Evolutionary conservation across 2,113 vertebrate species (phyloP), one percentile per base, ranked within the genome.

Genomic region (Zonotrichia leucophrys): DNA sequence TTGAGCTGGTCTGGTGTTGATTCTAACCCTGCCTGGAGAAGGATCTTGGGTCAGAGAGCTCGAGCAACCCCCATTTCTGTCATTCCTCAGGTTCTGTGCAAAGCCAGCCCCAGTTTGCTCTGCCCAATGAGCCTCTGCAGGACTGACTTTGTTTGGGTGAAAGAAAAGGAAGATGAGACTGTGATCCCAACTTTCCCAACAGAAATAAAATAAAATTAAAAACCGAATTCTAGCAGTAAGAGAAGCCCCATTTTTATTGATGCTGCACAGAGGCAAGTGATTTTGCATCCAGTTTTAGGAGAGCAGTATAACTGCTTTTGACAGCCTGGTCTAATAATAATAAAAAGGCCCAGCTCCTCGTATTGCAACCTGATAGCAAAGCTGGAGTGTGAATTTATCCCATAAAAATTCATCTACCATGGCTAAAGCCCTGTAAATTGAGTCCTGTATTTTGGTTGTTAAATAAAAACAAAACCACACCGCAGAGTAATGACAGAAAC

Each of bases 321-420:
- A 95, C 94, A 96, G 88, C 55, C 49, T 73, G 59, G 46, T 67
- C 92, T 96, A 92, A 93, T 96, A 95, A 83, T 92, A 95, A 95
- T 96, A 95, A 97, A 96, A 96, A 85, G 76, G 42, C 87, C 84
- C 58, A 84, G 86, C 58, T 96, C 52, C 77, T 96, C 6, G 0
- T 76, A 91, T 68, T 88, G 83, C 86, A 95, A 77, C 62, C 79
- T 83, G 82, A 72, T 68, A 92, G 90, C 67, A 95, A 94, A 96
- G 89, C 73, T 87, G 74, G 81, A 94, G 79, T 53, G 89, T 84
- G 91, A 93, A 89, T 97, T 94, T 92, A 72, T 90, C 84, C 82
- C 94, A 94, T 97, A 95, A 96, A 97, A 95, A 96, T 97, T 95
- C 92, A 97, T 95, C 88, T 96, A 92, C 94, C 95, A 47, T 95